phyloP scores from a whole-genome alignment of 2,797 vertebrate species.

The Heteromormyrus szaboi region DNA sequence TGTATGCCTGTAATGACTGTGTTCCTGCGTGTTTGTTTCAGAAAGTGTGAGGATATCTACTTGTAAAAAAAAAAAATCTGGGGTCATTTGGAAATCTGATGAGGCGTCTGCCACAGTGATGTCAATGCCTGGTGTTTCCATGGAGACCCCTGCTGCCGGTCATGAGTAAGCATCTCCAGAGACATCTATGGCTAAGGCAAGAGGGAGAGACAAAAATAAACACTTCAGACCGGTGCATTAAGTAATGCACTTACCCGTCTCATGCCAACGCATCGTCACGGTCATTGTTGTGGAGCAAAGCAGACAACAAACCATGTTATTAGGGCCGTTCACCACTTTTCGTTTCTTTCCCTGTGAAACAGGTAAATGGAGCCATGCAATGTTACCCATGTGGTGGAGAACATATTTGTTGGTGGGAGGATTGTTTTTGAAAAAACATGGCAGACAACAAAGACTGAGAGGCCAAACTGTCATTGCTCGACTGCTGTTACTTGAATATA shows the following conservation, averaged over 20 bases:
- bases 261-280: background rate
- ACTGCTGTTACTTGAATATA: background rate
- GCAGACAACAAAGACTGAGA: background rate
- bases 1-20: background rate
- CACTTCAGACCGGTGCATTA: slow-evolving; percentile 34
- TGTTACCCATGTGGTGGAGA: background rate
- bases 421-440: background rate
- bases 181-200: background rate
- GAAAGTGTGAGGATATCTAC: background rate
- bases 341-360: background rate
- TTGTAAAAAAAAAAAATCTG: background rate
- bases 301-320: background rate
- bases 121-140: slow-evolving; percentile 10
- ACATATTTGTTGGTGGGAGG: background rate
- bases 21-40: background rate
- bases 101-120: background rate
- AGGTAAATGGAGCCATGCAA: background rate
- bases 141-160: background rate
- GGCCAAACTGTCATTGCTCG: background rate
- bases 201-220: slow-evolving; percentile 14
- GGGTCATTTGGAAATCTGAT: background rate
- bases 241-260: background rate
- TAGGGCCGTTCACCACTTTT: background rate
- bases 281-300: background rate
- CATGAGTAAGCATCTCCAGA: slow-evolving; percentile 13